Percentiles rank a stretch among this genome's conserved stretches.
Conservation (phyloP, 2,797 vertebrate species). For the Rhabdomys pumilio region DNA sequence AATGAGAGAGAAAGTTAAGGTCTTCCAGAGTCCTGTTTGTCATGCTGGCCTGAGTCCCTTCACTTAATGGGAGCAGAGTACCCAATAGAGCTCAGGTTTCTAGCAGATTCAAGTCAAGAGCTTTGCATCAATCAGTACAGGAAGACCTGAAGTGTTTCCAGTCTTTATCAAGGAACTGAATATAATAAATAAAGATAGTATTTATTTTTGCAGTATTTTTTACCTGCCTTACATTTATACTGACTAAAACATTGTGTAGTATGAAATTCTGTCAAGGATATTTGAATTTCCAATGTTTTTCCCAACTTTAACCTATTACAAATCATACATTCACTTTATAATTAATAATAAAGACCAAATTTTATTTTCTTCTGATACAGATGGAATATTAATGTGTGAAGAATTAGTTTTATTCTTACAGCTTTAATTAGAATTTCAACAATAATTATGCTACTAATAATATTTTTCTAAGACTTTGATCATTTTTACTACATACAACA, state of each 20-base stretch:
- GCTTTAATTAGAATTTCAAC: slow-evolving; percentile 80
- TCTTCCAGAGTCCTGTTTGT: background rate
- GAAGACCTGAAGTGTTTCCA: background rate
- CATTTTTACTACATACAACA: slow-evolving; percentile 57
- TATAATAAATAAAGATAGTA: slow-evolving; percentile 26
- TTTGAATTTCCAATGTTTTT: slow-evolving; percentile 62
- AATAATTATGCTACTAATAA: slow-evolving; percentile 75
- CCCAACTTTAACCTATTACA: slow-evolving; percentile 68
- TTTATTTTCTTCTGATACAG: slow-evolving; percentile 66
- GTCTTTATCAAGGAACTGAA: slow-evolving; percentile 8
- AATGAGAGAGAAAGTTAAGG: background rate
- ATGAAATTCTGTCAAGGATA: slow-evolving; percentile 12
- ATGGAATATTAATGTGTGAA: slow-evolving; percentile 75
- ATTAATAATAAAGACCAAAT: slow-evolving; percentile 75
- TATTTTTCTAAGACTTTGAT: slow-evolving; percentile 79
- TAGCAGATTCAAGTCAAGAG: background rate
- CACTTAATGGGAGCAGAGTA: background rate
- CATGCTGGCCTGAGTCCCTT: background rate
- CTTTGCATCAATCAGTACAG: background rate
- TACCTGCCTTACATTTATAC: background rate
- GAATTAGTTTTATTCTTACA: slow-evolving; percentile 80
- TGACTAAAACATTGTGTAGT: background rate
- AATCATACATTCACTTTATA: slow-evolving; percentile 70
- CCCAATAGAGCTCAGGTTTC: background rate
- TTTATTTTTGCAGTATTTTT: slow-evolving; percentile 52